These are phyloP conservation scores for Neria commutata DNA, from an alignment of 2,888 invertebrate genomes.

Conservation along the genomic window DNA sequence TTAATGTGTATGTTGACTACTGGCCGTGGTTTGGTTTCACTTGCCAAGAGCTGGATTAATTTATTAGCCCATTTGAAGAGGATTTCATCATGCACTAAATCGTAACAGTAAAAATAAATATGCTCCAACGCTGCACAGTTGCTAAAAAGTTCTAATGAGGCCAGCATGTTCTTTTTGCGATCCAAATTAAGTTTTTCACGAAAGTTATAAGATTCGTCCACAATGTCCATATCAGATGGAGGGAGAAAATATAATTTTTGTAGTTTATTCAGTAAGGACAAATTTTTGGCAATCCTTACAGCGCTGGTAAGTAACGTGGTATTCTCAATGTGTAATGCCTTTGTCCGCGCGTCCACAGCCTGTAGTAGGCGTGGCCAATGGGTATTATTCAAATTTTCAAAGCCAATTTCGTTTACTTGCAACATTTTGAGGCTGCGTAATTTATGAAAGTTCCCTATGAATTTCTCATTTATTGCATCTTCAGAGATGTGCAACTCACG, in stretches of 20 bases:
- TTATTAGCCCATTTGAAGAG: not conserved
- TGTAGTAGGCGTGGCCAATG: not conserved
- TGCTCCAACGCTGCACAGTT: not conserved
- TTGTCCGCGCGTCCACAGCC: not conserved
- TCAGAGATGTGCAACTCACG: not conserved
- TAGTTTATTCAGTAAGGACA: no score
- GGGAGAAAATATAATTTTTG: no score
- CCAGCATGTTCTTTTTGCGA: not conserved
- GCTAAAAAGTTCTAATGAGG: not conserved
- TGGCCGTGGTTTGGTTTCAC: not conserved
- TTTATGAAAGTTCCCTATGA: not conserved
- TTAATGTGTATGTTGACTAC: not conserved
- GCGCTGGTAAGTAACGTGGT: no score
- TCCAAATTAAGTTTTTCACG: not conserved
- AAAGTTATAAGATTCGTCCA: not conserved
- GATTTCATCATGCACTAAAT: not conserved
- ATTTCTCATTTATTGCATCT: not conserved
- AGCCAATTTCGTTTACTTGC: not conserved
- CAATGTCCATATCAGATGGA: not conserved
- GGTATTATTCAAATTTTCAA: not conserved
- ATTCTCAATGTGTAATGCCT: no score
- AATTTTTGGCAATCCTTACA: no score
- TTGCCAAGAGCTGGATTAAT: not conserved
- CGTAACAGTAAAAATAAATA: not conserved
- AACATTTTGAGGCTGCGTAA: not conserved